Percentiles rank a stretch among this genome's conserved stretches.
These are phyloP conservation scores for Oreortyx pictus DNA, from an alignment of 2,797 vertebrate genomes.

Conservation along the genomic window DNA sequence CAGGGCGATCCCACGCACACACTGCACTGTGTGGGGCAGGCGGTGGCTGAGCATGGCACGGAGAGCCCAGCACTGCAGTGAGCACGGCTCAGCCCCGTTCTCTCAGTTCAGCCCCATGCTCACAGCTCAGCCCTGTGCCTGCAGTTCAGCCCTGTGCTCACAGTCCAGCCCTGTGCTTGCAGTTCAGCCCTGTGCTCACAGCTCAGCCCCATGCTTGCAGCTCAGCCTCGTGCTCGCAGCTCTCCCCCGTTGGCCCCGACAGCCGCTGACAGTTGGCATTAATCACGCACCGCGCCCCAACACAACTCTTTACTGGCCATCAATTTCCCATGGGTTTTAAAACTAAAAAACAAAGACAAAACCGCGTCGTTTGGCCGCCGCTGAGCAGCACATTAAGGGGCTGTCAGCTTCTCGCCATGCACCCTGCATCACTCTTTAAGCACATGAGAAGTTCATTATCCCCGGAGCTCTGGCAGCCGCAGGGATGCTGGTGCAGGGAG, in stretches of 20 bases:
- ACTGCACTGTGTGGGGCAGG: background rate
- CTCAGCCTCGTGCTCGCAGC: constrained; percentile 63
- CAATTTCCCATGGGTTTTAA: constrained; percentile 87
- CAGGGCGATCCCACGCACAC: rapidly evolving
- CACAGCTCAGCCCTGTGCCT: too few relatives aligned
- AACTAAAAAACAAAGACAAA: constrained; percentile 83
- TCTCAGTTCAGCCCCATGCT: too few relatives aligned
- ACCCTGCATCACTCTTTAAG: constrained; percentile 90
- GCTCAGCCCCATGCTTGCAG: background rate
- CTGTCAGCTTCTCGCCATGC: constrained; percentile 85
- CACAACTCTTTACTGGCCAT: constrained; percentile 88
- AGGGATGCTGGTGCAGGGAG: constrained; percentile 64
- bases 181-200: too few relatives aligned
- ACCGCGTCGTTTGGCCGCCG: constrained; percentile 78
- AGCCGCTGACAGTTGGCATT: constrained; percentile 83
- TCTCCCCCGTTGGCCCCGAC: constrained; percentile 77
- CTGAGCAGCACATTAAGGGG: constrained; percentile 88
- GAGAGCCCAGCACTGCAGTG: too few relatives aligned
- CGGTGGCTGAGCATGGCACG: background rate
- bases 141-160: too few relatives aligned
- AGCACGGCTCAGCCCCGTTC: too few relatives aligned
- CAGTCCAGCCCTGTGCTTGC: too few relatives aligned
- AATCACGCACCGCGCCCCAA: constrained; percentile 84
- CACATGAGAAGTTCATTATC: constrained; percentile 92
- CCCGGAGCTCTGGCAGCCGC: constrained; percentile 81